These are phyloP conservation scores for Aleiodes testaceus DNA, from an alignment of 2,888 invertebrate genomes.

Conservation along the genomic window DNA sequence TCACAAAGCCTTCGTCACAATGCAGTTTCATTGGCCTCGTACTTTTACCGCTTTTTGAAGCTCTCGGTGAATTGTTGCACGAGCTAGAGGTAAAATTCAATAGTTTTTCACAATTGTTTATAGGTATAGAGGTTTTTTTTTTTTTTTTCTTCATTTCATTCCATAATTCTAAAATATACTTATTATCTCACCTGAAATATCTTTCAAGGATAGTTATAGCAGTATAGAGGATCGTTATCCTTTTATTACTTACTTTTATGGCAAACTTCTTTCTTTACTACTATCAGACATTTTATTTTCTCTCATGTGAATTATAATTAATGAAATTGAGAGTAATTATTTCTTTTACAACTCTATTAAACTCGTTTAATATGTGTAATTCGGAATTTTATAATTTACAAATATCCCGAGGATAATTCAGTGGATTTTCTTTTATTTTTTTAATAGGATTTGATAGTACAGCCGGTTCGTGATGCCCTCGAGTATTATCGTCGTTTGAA, in stretches of 20 bases:
- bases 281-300: neutral
- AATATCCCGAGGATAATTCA: neutral
- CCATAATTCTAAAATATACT: neutral
- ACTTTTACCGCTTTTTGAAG: slow-evolving; percentile 85
- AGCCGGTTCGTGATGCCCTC: slow-evolving; percentile 78
- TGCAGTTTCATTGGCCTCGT: slow-evolving; percentile 89
- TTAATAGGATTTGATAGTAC: slow-evolving; percentile 77
- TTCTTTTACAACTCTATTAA: no score
- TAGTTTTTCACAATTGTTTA: neutral
- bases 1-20: slow-evolving; percentile 88
- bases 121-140: neutral
- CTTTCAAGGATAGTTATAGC: no score
- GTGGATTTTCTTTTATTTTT: neutral
- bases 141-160: neutral
- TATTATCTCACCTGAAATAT: neutral
- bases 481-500: slow-evolving; percentile 79
- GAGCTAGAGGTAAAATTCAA: slow-evolving; percentile 78
- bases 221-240: no score
- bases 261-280: neutral
- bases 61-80: slow-evolving; percentile 82
- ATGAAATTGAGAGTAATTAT: no score
- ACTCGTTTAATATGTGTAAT: neutral
- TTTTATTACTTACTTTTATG: no score
- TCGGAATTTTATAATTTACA: slow-evolving; percentile 3
- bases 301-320: neutral